Percentiles rank a stretch among this genome's conserved stretches.
phyloP scores from a whole-genome alignment of 2,797 vertebrate genomes.

The Semotilus atromaculatus region DNA sequence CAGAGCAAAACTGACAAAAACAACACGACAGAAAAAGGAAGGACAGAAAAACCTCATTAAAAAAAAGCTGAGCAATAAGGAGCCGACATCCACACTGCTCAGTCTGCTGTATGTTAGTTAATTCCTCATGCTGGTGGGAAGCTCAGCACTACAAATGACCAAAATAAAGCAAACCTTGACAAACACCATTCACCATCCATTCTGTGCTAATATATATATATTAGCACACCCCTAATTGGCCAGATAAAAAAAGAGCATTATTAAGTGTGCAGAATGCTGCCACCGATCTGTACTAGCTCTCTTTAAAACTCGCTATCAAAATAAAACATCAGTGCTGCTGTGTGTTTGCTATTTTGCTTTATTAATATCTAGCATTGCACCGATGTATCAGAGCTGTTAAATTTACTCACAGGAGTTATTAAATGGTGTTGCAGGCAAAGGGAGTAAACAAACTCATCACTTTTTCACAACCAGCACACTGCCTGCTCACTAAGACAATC shows the following conservation, averaged over 20 bases:
- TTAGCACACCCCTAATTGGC: not conserved
- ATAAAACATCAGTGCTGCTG: not conserved
- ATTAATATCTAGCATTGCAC: constrained; percentile 21
- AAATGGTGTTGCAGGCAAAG: constrained; percentile 24
- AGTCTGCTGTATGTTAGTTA: not conserved
- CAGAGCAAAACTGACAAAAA: not conserved
- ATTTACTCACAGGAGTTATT: constrained; percentile 50
- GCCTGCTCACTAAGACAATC: constrained; percentile 38
- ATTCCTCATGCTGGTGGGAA: not conserved
- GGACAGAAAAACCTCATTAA: not conserved
- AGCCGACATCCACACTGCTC: not conserved
- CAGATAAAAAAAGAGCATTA: not conserved
- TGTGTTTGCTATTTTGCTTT: constrained; percentile 1
- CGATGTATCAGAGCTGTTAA: constrained; percentile 38
- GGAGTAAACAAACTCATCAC: constrained; percentile 50
- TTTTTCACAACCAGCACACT: constrained; percentile 39
- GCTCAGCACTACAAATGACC: not conserved
- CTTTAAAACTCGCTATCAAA: not conserved
- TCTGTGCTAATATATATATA: no score
- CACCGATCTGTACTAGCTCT: not conserved
- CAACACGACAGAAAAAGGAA: not conserved
- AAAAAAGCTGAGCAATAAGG: not conserved
- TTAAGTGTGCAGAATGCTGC: not conserved
- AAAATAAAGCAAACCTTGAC: not conserved
- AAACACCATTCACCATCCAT: not conserved